Evolutionary conservation across 2,797 vertebrate genomes (phyloP).

Genomic region (Neosilurus hyrtlii): DNA sequence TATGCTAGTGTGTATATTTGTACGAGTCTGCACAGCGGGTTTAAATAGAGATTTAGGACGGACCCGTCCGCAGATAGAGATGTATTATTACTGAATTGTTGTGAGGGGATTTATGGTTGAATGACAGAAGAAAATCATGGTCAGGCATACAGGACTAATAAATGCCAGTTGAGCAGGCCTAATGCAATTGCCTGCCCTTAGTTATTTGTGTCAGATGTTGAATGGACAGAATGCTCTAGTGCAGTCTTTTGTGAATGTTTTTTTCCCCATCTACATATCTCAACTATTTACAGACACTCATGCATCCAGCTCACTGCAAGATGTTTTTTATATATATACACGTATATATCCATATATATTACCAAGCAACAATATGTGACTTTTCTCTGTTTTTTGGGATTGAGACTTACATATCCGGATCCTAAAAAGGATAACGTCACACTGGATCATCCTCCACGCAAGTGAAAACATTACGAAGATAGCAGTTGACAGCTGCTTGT

Average conservation of each 20-base stretch:
- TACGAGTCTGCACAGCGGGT: conserved; percentile 71
- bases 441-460: neutral
- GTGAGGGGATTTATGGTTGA: conserved; percentile 28
- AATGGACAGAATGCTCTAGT: conserved; percentile 29
- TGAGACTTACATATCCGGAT: conserved; percentile 12
- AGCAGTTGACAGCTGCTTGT: conserved; percentile 36
- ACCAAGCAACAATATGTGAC: conserved; percentile 13
- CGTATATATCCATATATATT: conserved; percentile 19
- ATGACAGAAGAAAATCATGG: conserved; percentile 25
- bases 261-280: neutral
- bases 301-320: conserved; percentile 32
- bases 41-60: conserved; percentile 55
- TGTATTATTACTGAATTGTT: conserved; percentile 52
- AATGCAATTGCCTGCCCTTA: conserved; percentile 32
- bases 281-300: conserved; percentile 18
- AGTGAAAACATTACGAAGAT: conserved; percentile 28
- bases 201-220: conserved; percentile 30
- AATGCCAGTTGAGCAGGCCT: conserved; percentile 38
- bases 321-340: conserved; percentile 14
- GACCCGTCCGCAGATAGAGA: conserved; percentile 44
- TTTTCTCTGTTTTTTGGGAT: conserved; percentile 1
- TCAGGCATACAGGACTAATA: conserved; percentile 36
- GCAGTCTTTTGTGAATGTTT: conserved; percentile 33
- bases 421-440: conserved; percentile 10
- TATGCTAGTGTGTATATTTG: neutral